Base-by-base conservation (phyloP, 1,140 invertebrate species). In the Apis laboriosa region DNA sequence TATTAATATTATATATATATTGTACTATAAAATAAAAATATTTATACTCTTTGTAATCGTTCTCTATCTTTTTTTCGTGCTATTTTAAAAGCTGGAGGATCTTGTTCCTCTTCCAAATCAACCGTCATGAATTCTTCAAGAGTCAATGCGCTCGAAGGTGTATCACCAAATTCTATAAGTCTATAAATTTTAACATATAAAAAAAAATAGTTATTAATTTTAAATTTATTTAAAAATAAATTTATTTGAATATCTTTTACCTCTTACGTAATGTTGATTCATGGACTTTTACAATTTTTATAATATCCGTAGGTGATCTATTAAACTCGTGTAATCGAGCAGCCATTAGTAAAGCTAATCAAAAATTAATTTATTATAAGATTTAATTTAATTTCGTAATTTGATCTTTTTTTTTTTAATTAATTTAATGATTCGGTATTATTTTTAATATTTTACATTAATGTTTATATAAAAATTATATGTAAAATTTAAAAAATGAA, bases 61-160 rank as follows among this genome's bases (percentile, higher is more conserved):
- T 98, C 97, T 77, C 97, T 97, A 91, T 98, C 97, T 90, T 98
- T 98, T 92, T 97, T 97, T 68, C 98, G 95, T 0, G 98, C 97
- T 9, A 96, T 97, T 94, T 97, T 98, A 91, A 98, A 99, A 1
- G 98, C 97, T 0, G 98, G 98, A 51, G 99, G 99, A 94, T 99
- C 99, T 91, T 98, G 97, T 91, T 99, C 98, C 89, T 99, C 98
- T 92, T 99, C 98, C 74, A 99, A 94, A 93, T 99, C 99, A 9
- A 99, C 97, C 1, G 96, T 97, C 96, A 99, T 98, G 92, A 99
- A 99, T 94, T 99, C 98, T 85, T 99, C 98, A 12, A 99, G 73
- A 17, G 99, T 99, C 43, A 99, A 94, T 61, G 95, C 95, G 84
- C 93, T 94, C 1, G 91, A 98, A 0, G 98, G 98, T 1, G 99